Evolutionary conservation across 2,797 vertebrate species (phyloP).

Genomic region (Centroberyx gerrardi): DNA sequence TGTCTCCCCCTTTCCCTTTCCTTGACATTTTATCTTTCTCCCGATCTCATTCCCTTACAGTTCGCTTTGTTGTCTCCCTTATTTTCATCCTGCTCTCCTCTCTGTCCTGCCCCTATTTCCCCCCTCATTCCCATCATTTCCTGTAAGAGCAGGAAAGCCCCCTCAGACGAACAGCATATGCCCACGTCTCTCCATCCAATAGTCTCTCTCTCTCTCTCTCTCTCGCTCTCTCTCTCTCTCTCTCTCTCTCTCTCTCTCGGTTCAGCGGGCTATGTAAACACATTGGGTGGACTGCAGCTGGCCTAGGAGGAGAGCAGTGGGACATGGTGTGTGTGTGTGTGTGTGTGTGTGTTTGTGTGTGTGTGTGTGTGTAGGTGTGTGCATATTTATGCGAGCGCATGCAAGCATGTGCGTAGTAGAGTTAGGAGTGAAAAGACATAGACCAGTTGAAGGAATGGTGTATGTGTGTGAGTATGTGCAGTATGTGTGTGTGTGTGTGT

Average conservation of each 20-base stretch:
- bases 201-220: constrained; percentile 24
- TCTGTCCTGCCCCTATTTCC: constrained; percentile 41
- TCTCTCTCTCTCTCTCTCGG: constrained; percentile 43
- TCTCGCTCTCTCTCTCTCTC: neutral
- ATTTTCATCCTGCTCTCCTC: constrained; percentile 48
- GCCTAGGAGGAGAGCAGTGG: constrained; percentile 63
- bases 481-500: constrained; percentile 17
- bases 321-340: constrained; percentile 61
- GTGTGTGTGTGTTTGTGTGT: constrained; percentile 53
- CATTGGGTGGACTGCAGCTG: constrained; percentile 73
- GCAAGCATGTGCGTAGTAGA: constrained; percentile 48
- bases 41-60: constrained; percentile 23
- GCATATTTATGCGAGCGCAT: constrained; percentile 66
- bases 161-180: constrained; percentile 57
- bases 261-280: constrained; percentile 79
- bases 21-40: constrained; percentile 9
- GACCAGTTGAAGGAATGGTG: constrained; percentile 41
- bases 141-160: constrained; percentile 77
- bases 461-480: constrained; percentile 1
- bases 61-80: constrained; percentile 42
- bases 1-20: constrained; percentile 8
- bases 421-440: constrained; percentile 62
- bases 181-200: constrained; percentile 58
- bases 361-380: constrained; percentile 62
- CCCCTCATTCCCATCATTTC: constrained; percentile 55